These are phyloP conservation scores for Tetragnatha versicolor DNA, from an alignment of 1,140 invertebrate genomes.

Conservation along the genomic window DNA sequence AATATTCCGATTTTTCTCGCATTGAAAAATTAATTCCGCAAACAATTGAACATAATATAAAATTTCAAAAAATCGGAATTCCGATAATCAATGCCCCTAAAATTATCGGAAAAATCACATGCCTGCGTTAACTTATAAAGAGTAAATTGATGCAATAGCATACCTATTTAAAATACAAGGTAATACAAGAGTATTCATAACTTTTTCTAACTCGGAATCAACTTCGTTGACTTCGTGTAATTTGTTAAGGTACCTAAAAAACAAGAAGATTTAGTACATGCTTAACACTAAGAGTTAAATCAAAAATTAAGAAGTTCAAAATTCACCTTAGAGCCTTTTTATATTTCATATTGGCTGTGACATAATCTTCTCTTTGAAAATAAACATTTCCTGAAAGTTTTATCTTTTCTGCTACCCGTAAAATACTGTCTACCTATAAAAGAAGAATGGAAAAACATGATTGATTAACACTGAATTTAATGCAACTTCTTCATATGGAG, in stretches of 20 bases:
- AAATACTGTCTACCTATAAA: conserved; percentile 65
- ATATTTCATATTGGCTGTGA: conserved; percentile 74
- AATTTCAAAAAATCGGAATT: too few species aligned
- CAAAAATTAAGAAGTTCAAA: neutral
- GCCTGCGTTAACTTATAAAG: conserved; percentile 17
- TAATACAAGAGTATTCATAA: conserved; percentile 62
- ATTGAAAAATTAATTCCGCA: conserved; percentile 33
- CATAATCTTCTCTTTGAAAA: conserved; percentile 71
- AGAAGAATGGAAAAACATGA: too few species aligned
- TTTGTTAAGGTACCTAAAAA: conserved; percentile 61
- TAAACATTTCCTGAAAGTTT: conserved; percentile 77
- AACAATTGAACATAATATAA: too few species aligned
- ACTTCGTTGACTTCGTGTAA: conserved; percentile 59
- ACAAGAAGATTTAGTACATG: neutral
- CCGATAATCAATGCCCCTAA: too few species aligned
- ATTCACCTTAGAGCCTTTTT: conserved; percentile 75
- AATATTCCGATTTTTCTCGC: too few species aligned
- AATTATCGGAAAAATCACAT: too few species aligned
- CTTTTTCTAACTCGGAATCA: conserved; percentile 56
- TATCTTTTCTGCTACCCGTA: conserved; percentile 69
- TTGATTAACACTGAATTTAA: too few species aligned
- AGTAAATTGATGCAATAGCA: neutral
- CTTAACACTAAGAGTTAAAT: neutral
- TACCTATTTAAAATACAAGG: conserved; percentile 72
- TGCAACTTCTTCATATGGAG: too few species aligned